Evolutionary conservation across 2,888 invertebrate species (phyloP), one percentile per base, ranked within the genome.

Genomic region (Thelaira solivaga): DNA sequence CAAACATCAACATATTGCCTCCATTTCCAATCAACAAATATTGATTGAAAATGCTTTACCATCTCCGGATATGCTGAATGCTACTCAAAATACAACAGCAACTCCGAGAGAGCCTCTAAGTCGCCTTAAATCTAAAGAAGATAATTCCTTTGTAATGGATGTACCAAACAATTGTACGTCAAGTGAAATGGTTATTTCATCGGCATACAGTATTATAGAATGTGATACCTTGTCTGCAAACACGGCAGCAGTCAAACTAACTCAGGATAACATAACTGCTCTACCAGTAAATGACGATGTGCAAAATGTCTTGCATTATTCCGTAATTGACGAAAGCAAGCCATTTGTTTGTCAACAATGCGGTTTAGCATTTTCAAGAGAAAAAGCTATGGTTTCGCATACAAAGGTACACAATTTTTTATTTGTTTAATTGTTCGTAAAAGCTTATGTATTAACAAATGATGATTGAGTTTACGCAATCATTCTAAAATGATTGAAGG

Each of bases 281-380:
- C 61, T 57, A 2, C 49, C 68, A 22, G 43, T 18, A 45, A 41
- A 47, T 11, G 13, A 51, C 7, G 39, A 43, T 41, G 36, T 43
- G 18, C 49, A 62, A 55, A 64, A 55, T 7, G 47, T 80, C 1
- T 11, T 68, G 26, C 83, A 83, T 10, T 93, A 90, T 88, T 92
- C 92, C 0, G 88, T 92, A 11, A 91, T 91, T 0, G 95, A 95
- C 88, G 93, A 94, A 0, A 90, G 92, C 39, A 93, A 94, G 74
- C 95, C 95, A 0, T 95, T 95, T 84, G 95, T 95, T 0, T 96
- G 96, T 82, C 93, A 93, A 81, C 92, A 92, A 81, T 94, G 94
- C 84, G 95, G 91, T 0, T 91, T 95, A 67, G 93, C 93, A 4
- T 94, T 95, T 89, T 95, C 95, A 0, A 90, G 95, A 59, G 95